phyloP scores from a whole-genome alignment of 1,140 invertebrate genomes.

The Geopemphigus sp. region DNA sequence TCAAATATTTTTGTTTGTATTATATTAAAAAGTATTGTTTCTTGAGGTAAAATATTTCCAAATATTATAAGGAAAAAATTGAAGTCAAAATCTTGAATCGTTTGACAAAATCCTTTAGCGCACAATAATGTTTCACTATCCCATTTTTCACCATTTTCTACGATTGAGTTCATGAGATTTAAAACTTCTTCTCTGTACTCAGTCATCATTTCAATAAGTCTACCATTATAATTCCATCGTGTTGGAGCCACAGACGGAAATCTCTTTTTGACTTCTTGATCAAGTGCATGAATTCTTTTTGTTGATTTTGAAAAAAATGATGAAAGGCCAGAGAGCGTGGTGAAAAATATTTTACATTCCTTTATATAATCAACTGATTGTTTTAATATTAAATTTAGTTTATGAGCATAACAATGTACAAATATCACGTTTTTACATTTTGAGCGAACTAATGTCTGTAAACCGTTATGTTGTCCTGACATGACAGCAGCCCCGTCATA shows the following conservation, averaged over 20 bases:
- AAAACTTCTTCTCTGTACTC: slow-evolving; percentile 33
- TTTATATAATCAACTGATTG: slow-evolving; percentile 47
- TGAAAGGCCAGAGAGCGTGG: slow-evolving; percentile 32
- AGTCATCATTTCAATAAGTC: slow-evolving; percentile 25
- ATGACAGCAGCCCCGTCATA: slow-evolving; percentile 50
- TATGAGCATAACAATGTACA: slow-evolving; percentile 52
- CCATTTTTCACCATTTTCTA: slow-evolving; percentile 40
- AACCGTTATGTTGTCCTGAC: slow-evolving; percentile 45
- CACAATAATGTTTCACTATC: slow-evolving; percentile 43
- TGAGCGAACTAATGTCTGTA: slow-evolving; percentile 17
- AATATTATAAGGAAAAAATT: slow-evolving; percentile 49
- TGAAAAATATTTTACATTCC: slow-evolving; percentile 51
- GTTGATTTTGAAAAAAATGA: slow-evolving; percentile 51
- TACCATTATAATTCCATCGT: slow-evolving; percentile 39
- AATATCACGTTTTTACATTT: slow-evolving; percentile 47
- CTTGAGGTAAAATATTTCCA: slow-evolving; percentile 37
- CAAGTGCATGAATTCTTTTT: slow-evolving; percentile 33
- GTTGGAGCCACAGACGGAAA: slow-evolving; percentile 40
- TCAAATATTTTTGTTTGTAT: no score
- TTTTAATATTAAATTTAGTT: slow-evolving; percentile 52
- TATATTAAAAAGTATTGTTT: slow-evolving; percentile 48
- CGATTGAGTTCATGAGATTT: slow-evolving; percentile 3
- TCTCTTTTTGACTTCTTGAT: slow-evolving; percentile 39
- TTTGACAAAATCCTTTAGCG: slow-evolving; percentile 32
- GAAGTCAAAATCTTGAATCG: slow-evolving; percentile 39